Percentiles rank a stretch among this genome's conserved stretches.
Evolutionary conservation across 2,888 invertebrate species (phyloP).

Genomic region (Idaea straminata): DNA sequence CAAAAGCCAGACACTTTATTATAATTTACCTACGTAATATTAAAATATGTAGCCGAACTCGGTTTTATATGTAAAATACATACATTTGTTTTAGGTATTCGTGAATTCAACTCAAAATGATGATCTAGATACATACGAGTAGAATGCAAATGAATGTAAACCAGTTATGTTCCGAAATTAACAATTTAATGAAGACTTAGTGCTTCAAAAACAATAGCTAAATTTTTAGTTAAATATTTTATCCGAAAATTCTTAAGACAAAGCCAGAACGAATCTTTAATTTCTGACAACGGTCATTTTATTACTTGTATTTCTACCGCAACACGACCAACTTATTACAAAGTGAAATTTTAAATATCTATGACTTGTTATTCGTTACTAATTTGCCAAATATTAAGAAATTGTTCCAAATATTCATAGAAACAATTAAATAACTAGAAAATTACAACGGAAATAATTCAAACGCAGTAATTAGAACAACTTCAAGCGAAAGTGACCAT

Average conservation of each 20-base stretch:
- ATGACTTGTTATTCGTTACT: too few relatives aligned
- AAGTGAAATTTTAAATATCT: too few relatives aligned
- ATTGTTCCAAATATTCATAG: neutral
- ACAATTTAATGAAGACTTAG: neutral
- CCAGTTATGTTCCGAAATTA: neutral
- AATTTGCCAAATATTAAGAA: neutral
- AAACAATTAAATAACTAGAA: slow-evolving; percentile 3
- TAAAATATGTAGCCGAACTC: neutral
- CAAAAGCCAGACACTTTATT: neutral
- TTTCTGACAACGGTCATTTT: neutral
- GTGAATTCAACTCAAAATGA: neutral
- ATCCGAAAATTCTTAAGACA: neutral
- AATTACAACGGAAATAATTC: slow-evolving; percentile 22
- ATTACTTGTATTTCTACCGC: neutral
- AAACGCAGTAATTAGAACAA: slow-evolving; percentile 23
- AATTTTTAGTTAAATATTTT: neutral
- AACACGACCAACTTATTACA: neutral
- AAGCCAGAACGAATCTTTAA: neutral
- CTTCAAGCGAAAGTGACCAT: slow-evolving; percentile 28
- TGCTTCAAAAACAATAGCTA: neutral
- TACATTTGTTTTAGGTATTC: neutral
- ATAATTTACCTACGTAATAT: neutral
- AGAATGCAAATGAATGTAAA: slow-evolving; percentile 7
- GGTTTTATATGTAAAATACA: neutral
- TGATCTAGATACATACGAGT: neutral